Base-by-base conservation (phyloP, 2,797 vertebrate species). In the Setipinna tenuifilis region DNA sequence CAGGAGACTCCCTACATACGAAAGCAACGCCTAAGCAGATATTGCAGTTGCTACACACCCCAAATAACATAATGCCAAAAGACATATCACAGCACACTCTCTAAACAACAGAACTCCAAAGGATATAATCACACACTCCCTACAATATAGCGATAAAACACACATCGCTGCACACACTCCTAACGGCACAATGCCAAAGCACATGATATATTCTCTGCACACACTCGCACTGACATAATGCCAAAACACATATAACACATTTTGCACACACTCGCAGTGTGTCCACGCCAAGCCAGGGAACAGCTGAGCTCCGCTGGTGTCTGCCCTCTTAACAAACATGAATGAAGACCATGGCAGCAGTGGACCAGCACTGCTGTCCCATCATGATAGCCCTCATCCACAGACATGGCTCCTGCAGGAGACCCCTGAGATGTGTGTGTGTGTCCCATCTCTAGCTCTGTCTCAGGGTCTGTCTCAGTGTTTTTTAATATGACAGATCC, bases 341-440 rank as follows among this genome's bases (percentile, higher is more conserved):
- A 35, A 75, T 4, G 68, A 75, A 23, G 0, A 31, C 68, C 50
- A 54, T 1, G 7, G 50, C 50, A 54, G 7, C 7, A 14, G 50
- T 54, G 14, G 35, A 2, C 2, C 35, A 41, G 35, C 5, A 5
- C 35, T 41, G 5, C 35, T 41, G 35, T 41, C 54, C 16, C 62
- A 10, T 9, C 10, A 12, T 65, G 62, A 65, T 23, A 65, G 62
- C 23, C 62, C 62, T 10, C 0, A 54, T 54, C 17, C 68, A 75
- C 28, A 17, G 68, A 23, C 85, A 85, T 83, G 83, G 81, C 81
- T 86, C 57, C 81, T 82, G 58, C 46, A 85, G 25, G 31, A 75
- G 21, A 54, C 0, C 50, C 68, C 14, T n/a, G n/a, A n/a, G n/a
- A n/a, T n/a, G n/a, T n/a, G 28, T 75, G 68, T 35, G 28, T 12